Evolutionary conservation across 2,888 invertebrate species (phyloP).

Genomic region (Drosophila ustulata): DNA sequence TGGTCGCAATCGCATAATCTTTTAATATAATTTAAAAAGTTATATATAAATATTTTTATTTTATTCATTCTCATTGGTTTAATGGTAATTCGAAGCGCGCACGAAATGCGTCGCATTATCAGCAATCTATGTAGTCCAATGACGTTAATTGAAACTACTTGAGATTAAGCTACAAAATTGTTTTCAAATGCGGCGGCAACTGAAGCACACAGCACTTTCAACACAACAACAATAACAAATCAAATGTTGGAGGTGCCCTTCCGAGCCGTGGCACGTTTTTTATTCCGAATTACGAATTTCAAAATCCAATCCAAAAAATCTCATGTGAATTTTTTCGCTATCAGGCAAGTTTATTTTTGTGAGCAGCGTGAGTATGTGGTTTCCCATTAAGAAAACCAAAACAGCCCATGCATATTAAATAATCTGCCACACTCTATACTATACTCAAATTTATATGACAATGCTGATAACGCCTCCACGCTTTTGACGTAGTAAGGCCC

Average conservation of each 20-base stretch:
- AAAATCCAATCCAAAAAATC: slow-evolving; percentile 11
- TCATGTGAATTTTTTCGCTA: slow-evolving; percentile 42
- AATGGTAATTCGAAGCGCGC: slow-evolving; percentile 62
- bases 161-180: slow-evolving; percentile 68
- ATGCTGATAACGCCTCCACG: slow-evolving; percentile 40
- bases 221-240: not conserved
- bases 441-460: slow-evolving; percentile 36
- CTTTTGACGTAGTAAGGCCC: slow-evolving; percentile 66
- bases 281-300: slow-evolving; percentile 2
- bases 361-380: slow-evolving; percentile 38
- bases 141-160: slow-evolving; percentile 81
- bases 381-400: slow-evolving; percentile 59
- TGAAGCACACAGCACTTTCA: slow-evolving; percentile 10
- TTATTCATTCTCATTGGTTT: slow-evolving; percentile 34
- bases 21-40: slow-evolving; percentile 46
- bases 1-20: slow-evolving; percentile 56
- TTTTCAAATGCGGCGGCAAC: slow-evolving; percentile 58
- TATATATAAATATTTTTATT: slow-evolving; percentile 33
- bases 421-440: slow-evolving; percentile 30
- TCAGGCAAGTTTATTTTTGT: slow-evolving; percentile 30
- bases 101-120: slow-evolving; percentile 59
- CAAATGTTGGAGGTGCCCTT: slow-evolving; percentile 28
- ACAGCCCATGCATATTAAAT: slow-evolving; percentile 58
- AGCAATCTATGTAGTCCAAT: slow-evolving; percentile 78
- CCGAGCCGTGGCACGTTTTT: slow-evolving; percentile 35